Conservation (phyloP, 2,113 vertebrate genomes). For the Elephas maximus region DNA sequence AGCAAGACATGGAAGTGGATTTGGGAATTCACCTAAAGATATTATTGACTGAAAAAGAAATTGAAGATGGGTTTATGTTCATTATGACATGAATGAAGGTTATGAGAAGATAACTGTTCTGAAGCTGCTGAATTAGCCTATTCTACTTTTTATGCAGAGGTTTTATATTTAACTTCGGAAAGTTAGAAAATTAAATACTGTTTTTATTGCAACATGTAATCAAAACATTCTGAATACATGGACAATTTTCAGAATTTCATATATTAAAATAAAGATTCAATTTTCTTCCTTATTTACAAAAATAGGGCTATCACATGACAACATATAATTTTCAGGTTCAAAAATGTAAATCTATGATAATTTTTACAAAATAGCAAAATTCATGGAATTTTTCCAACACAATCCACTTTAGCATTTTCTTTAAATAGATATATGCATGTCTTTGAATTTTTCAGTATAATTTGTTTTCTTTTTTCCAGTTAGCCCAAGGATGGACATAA, state of each 20-base stretch:
- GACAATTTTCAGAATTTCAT: not conserved
- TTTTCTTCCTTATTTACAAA: not conserved
- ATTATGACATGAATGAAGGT: slow-evolving; percentile 30
- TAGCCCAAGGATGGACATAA: not conserved
- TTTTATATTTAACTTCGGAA: not conserved
- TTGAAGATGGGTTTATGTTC: slow-evolving; percentile 11
- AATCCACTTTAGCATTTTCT: not conserved
- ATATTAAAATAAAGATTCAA: not conserved
- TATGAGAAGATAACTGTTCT: not conserved
- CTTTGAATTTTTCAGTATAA: not conserved
- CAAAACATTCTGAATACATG: not conserved
- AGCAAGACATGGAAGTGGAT: not conserved
- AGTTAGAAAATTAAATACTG: not conserved
- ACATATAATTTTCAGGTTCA: not conserved
- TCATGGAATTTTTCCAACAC: not conserved
- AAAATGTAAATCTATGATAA: not conserved
- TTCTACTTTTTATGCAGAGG: not conserved
- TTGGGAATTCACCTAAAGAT: slow-evolving; percentile 41
- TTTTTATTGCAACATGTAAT: not conserved
- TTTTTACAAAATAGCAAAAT: not conserved
- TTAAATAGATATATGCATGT: not conserved
- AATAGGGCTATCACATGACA: not conserved
- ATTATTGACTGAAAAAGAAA: slow-evolving; percentile 50
- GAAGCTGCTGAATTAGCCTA: not conserved
- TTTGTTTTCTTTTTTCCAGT: not conserved